Evolutionary conservation across 2,888 invertebrate species (phyloP), one percentile per base, ranked within the genome.

Genomic region (Cyaniris semiargus): DNA sequence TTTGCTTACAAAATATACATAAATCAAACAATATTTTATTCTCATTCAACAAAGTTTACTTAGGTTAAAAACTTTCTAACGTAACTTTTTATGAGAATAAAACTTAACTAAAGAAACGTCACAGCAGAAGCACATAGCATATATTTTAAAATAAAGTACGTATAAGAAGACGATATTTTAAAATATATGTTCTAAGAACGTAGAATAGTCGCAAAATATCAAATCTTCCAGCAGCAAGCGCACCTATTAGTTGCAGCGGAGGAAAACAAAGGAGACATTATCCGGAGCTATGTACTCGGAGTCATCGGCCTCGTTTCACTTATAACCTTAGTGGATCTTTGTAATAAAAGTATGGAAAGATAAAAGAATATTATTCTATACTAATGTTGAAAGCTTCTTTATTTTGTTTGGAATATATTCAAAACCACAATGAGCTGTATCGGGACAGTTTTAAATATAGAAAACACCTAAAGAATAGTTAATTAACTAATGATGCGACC

Each of bases 231-330:
- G 18, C 48, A 23, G 48, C 53, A 15, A 66, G 66, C 66, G 27
- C 15, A 66, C 66, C 66, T 72, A 72, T 72, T 72, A 44, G 38
- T 72, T 72, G 72, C 72, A 72, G 44, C 44, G 48, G 74, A 53
- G 74, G 77, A 77, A 79, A 79, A 79, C 77, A 77, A 78, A 79
- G 74, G 58, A 76, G 77, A 76, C 76, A 76, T 75, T 71, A 79
- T 78, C 80, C 82, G 74, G 80, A 81, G 74, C 60, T 60, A 60
- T 31, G 66, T 66, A 83, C 81, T 81, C 81, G 80, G 83, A 86
- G 90, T 89, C 90, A 86, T 83, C 87, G 90, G 83, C 84, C 90
- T 87, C 90, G 89, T 90, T 89, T 88, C 86, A 85, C 86, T 82
- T 86, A 80, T 78, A 76, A 78, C 77, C 79, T 75, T 78, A 78